These are phyloP conservation scores for Polietes domitor DNA, from an alignment of 2,888 invertebrate genomes.

Conservation along the genomic window DNA sequence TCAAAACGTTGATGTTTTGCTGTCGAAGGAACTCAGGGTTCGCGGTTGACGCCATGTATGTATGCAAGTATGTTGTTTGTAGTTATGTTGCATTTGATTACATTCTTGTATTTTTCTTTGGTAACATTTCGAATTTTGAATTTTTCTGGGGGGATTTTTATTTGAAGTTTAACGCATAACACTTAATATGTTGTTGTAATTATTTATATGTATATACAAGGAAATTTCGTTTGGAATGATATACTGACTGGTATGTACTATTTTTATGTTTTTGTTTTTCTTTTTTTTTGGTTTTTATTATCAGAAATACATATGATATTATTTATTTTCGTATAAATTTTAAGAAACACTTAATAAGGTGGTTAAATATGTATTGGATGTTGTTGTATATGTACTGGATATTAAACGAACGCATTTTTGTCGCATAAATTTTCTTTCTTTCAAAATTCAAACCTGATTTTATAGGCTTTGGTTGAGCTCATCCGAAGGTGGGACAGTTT, in stretches of 20 bases:
- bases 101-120: no score
- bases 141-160: slow-evolving; percentile 26
- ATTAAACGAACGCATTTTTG: not conserved
- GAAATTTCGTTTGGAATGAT: slow-evolving; percentile 40
- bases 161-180: slow-evolving; percentile 51
- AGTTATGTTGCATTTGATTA: no score
- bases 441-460: slow-evolving; percentile 48
- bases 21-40: no score
- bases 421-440: slow-evolving; percentile 29
- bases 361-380: slow-evolving; percentile 51
- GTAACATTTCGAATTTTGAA: not conserved
- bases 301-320: slow-evolving; percentile 34
- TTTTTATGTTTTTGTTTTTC: no score
- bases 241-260: not conserved
- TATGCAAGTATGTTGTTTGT: no score
- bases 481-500: not conserved
- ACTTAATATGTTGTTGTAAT: slow-evolving; percentile 38
- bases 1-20: no score
- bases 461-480: slow-evolving; percentile 30
- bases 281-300: no score
- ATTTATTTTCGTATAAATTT: slow-evolving; percentile 47
- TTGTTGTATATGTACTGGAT: not conserved
- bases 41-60: no score
- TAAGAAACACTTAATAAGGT: slow-evolving; percentile 65
- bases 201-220: slow-evolving; percentile 52